Evolutionary conservation across 1,140 invertebrate genomes (phyloP).

Genomic region (Ceratoteleas bidentatus): DNA sequence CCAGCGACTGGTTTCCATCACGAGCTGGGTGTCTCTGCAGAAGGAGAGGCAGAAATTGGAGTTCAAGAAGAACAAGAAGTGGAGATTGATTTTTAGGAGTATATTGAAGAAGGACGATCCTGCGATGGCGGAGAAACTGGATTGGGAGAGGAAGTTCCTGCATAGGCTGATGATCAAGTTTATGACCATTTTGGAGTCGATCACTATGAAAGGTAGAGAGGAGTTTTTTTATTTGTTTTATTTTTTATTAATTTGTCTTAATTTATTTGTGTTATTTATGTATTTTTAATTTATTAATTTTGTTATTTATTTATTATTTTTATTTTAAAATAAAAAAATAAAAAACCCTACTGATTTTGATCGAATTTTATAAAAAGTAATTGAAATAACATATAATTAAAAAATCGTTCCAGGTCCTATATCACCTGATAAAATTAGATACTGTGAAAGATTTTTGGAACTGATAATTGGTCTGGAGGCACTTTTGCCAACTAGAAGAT

Average conservation of each 20-base stretch:
- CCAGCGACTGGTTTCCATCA: conserved; percentile 94
- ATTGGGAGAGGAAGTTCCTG: conserved; percentile 95
- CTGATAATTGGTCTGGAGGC: conserved; percentile 98
- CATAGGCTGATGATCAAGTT: conserved; percentile 95
- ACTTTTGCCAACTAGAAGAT: conserved; percentile 95
- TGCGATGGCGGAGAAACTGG: conserved; percentile 86
- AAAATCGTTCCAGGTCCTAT: no score
- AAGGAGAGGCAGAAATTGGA: conserved; percentile 92
- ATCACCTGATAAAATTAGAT: conserved; percentile 86
- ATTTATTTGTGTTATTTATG: conserved; percentile 2
- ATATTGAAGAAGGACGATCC: conserved; percentile 93
- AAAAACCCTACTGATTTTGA: no score
- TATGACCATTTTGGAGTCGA: conserved; percentile 89
- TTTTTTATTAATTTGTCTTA: conserved; percentile 30
- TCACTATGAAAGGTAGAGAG: conserved; percentile 85
- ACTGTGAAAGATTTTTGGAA: conserved; percentile 98
- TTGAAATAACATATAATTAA: no score
- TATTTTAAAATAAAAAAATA: no score
- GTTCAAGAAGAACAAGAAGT: conserved; percentile 92
- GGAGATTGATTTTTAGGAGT: conserved; percentile 95
- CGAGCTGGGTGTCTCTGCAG: conserved; percentile 96
- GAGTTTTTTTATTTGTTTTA: conserved; percentile 13
- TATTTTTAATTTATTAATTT: no score
- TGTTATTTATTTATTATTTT: no score
- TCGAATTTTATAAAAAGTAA: no score